Evolutionary conservation across 2,113 vertebrate species (phyloP), one percentile per base, ranked within the genome.

Genomic region (Ptilonorhynchus violaceus): DNA sequence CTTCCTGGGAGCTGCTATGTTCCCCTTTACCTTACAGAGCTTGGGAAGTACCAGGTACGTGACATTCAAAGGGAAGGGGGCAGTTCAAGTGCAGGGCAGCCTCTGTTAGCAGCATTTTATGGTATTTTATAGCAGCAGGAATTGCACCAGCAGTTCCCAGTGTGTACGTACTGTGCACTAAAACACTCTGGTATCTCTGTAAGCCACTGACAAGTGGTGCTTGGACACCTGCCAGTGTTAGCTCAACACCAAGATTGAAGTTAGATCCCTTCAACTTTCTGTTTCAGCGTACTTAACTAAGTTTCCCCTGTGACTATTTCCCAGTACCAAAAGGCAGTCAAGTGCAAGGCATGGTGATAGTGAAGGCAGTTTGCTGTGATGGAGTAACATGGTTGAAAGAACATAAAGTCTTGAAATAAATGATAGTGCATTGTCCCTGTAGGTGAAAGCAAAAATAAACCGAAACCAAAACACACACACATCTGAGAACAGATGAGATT

Each of bases 91-190:
- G 21, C 31, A 56, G 42, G 46, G 33, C 60, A 82, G 69, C 52
- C 56, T 30, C 22, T 67, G 35, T 33, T 15, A 42, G 42, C 42
- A 75, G 47, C 24, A 21, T 58, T 77, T 46, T 41, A 41, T 15
- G 18, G 35, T 6, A 21, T 58, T 77, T 46, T 37, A 41, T 13
- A 20, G 41, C 5, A 7, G 16, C 37, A 60, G 44, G 33, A 69
- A 39, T 42, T 56, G 31, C 77, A 49, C 4, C 19, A 44, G 46
- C 42, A 70, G 10, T n/a, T 94, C 59, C 49, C 35, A 15, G 49
- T 10, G 44, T 2, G 0, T 41, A 15, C 2, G 20, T 33, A 39
- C 46, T 1, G 1, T 30, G 47, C 27, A 35, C 41, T 15, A 41
- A 25, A 53, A 41, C 60, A 24, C 66, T 11, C 56, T 50, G 42